A percentile compares a stretch with the other conserved stretches of the same genome.
Evolutionary conservation across 2,888 invertebrate genomes (phyloP).

Genomic region (Napeogenes inachia): DNA sequence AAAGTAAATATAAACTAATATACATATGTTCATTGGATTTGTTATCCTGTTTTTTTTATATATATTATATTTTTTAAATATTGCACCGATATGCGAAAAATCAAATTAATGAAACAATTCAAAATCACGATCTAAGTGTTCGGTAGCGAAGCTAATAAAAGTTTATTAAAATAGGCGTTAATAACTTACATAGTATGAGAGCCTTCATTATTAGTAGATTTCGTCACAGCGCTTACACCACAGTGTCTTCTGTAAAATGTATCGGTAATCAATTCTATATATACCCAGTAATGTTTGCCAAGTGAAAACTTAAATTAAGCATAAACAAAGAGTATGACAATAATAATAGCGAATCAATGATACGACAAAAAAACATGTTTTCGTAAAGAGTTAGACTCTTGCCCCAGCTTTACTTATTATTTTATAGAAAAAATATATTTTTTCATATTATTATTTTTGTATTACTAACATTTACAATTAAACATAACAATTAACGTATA

Average conservation of each 20-base stretch:
- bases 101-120: no score
- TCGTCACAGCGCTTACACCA: background rate
- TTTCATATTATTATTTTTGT: no score
- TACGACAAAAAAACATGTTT: slow-evolving; percentile 8
- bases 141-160: no score
- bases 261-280: slow-evolving; percentile 15
- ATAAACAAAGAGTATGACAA: slow-evolving; percentile 16
- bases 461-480: no score
- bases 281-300: slow-evolving; percentile 20
- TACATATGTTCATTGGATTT: no score
- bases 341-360: slow-evolving; percentile 7
- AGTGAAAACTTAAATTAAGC: slow-evolving; percentile 5
- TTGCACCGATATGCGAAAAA: no score
- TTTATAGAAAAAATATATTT: background rate
- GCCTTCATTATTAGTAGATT: slow-evolving; percentile 17
- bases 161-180: background rate
- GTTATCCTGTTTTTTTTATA: no score
- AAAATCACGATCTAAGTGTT: no score
- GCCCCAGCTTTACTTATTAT: background rate
- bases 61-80: no score
- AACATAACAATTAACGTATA: no score
- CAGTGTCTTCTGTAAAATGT: slow-evolving; percentile 5
- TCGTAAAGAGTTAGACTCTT: no score
- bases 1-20: no score
- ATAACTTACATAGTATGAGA: slow-evolving; percentile 17